Evolutionary conservation across 53 echinoderm and acorn worm genomes (phyloP), one percentile per base, ranked within the genome.

Genomic region (Paracentrotus lividus): DNA sequence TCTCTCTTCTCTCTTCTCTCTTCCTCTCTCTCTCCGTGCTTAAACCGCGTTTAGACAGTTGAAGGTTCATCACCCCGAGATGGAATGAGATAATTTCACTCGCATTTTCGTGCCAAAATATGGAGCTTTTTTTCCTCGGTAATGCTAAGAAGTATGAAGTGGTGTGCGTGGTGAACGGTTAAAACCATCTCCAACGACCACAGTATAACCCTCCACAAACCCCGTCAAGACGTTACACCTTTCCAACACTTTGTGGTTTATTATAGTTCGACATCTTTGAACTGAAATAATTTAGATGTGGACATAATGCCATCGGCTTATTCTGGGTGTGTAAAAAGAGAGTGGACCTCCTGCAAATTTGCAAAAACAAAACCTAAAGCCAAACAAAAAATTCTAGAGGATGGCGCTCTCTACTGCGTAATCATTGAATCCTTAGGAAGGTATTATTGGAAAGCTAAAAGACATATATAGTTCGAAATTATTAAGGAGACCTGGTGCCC

Each of bases 171-270:
- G 78, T 26, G 24, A 47, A 44, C 12, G 43, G 47, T 20, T 45
- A 78, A 78, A 78, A 78, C 78, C 78, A 38, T 47, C 47, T 45
- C 26, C n/a, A 45, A 78, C 16, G 38, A 69, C 78, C 78, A 45
- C 44, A 43, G 33, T 78, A 12, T 69, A 32, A 44, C n/a, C 78
- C 47, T 10, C 5, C 43, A 26, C 14, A 21, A 78, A 78, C 78
- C 78, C 24, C 45, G 78, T 45, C 78, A 78, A 78, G 78, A 9
- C 45, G 23, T 78, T 77, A 42, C 77, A 77, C 23, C 42, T 77
- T n/a, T 14, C 32, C 32, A 69, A 14, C n/a, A n/a, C 69, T 34
- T 69, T 69, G 38, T 8, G 69, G 38, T 69, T 34, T 23, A 69
- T 38, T 69, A 34, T 38, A 38, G 36, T 15, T 18, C 69, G 34